A percentile compares a stretch with the other conserved stretches of the same genome.
Evolutionary conservation across 2,113 vertebrate species (phyloP).

Genomic region (Daphoenositta chrysoptera): DNA sequence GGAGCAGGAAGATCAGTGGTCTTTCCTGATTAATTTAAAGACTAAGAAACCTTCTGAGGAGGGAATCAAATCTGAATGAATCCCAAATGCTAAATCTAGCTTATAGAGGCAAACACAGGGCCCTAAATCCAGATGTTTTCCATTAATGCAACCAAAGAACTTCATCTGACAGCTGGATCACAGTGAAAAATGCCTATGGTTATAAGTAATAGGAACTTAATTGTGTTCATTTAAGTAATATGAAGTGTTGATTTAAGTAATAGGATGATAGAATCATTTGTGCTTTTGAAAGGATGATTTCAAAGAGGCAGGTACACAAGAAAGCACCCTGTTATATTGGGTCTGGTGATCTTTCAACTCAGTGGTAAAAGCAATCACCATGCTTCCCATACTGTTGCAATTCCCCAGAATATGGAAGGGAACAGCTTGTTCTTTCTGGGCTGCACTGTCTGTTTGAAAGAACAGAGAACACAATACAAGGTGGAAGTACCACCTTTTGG

Average conservation of each 20-base stretch:
- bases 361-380: background rate
- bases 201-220: background rate
- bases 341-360: background rate
- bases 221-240: background rate
- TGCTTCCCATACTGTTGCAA: background rate
- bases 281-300: background rate
- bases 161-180: background rate
- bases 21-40: background rate
- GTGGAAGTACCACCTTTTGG: background rate
- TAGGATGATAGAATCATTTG: background rate
- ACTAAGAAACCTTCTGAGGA: background rate
- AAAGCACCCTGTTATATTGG: background rate
- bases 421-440: background rate
- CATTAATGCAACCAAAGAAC: background rate
- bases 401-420: background rate
- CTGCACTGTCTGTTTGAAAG: background rate
- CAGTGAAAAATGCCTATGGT: background rate
- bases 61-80: background rate
- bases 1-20: background rate
- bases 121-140: background rate
- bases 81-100: background rate
- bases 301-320: background rate
- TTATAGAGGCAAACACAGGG: background rate
- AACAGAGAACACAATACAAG: background rate
- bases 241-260: background rate